Conservation (phyloP, 2,113 vertebrate genomes). For the Oryzias celebensis region DNA sequence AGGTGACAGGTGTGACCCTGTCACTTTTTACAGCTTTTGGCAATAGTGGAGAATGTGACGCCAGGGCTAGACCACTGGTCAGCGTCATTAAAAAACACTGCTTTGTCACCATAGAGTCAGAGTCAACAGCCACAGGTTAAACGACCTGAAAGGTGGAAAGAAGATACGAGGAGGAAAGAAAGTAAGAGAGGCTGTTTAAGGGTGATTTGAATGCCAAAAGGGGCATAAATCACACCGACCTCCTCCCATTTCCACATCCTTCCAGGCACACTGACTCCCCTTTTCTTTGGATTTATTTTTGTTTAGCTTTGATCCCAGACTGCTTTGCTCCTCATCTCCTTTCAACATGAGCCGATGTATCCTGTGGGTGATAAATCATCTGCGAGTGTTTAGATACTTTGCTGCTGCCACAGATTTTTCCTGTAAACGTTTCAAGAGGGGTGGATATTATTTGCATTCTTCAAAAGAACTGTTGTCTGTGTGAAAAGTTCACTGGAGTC, state of each 20-base stretch:
- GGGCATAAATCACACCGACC: conserved; percentile 63
- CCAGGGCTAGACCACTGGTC: conserved; percentile 38
- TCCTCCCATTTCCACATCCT: conserved; percentile 67
- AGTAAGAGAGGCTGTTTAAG: conserved; percentile 56
- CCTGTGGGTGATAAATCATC: conserved; percentile 71
- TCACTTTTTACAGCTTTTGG: conserved; percentile 33
- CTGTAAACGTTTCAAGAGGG: conserved; percentile 69
- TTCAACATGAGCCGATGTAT: conserved; percentile 62
- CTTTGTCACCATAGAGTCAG: conserved; percentile 28
- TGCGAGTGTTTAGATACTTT: conserved; percentile 71
- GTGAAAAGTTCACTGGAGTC: conserved; percentile 72
- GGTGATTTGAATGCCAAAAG: conserved; percentile 69
- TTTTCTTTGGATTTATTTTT: conserved; percentile 70
- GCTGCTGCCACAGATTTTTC: conserved; percentile 68
- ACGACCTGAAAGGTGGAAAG: conserved; percentile 56
- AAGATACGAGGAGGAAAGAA: conserved; percentile 36
- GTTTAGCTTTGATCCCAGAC: conserved; percentile 77
- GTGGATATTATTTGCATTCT: conserved; percentile 71
- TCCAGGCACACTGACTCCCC: conserved; percentile 45
- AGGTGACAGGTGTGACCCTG: conserved; percentile 48
- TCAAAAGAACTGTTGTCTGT: conserved; percentile 49
- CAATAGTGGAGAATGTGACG: conserved; percentile 23
- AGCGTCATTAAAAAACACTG: conserved; percentile 37
- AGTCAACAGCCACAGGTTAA: conserved; percentile 62
- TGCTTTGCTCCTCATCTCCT: conserved; percentile 66